A percentile compares a stretch with the other conserved stretches of the same genome.
Conservation (phyloP, 2,888 invertebrate species). For the Steromphala cineraria region DNA sequence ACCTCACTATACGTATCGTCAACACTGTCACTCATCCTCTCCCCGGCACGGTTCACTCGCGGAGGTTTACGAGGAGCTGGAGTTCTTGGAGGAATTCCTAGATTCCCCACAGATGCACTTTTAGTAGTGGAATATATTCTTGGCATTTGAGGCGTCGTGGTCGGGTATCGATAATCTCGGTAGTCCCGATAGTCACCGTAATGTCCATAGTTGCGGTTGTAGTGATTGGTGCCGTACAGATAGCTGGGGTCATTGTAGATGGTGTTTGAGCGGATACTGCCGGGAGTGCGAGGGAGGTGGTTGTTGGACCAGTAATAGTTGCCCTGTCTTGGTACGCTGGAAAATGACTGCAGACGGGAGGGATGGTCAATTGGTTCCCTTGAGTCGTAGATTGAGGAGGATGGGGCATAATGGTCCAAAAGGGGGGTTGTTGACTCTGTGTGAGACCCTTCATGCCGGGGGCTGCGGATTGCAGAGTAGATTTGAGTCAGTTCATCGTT, state of each 20-base stretch:
- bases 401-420: constrained; percentile 58
- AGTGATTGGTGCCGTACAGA: background rate
- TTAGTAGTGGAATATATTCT: constrained; percentile 39
- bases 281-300: constrained; percentile 14
- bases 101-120: constrained; percentile 65
- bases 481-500: constrained; percentile 56
- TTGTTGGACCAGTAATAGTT: constrained; percentile 10
- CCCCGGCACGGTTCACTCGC: constrained; percentile 57
- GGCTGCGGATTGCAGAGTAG: constrained; percentile 41
- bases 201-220: background rate
- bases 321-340: constrained; percentile 12
- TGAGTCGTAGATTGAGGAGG: constrained; percentile 35
- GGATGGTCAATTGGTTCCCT: constrained; percentile 40
- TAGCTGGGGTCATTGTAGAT: constrained; percentile 18
- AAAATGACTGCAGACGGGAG: background rate
- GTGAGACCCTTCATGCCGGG: constrained; percentile 57
- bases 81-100: constrained; percentile 49
- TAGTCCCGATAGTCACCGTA: constrained; percentile 32
- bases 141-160: constrained; percentile 34
- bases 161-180: constrained; percentile 14
- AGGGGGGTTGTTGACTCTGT: constrained; percentile 66
- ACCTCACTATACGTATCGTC: constrained; percentile 18
- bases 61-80: constrained; percentile 64
- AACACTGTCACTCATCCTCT: constrained; percentile 37
- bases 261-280: constrained; percentile 12